These are phyloP conservation scores for Chrosomus eos DNA, from an alignment of 2,797 vertebrate genomes.

Conservation along the genomic window DNA sequence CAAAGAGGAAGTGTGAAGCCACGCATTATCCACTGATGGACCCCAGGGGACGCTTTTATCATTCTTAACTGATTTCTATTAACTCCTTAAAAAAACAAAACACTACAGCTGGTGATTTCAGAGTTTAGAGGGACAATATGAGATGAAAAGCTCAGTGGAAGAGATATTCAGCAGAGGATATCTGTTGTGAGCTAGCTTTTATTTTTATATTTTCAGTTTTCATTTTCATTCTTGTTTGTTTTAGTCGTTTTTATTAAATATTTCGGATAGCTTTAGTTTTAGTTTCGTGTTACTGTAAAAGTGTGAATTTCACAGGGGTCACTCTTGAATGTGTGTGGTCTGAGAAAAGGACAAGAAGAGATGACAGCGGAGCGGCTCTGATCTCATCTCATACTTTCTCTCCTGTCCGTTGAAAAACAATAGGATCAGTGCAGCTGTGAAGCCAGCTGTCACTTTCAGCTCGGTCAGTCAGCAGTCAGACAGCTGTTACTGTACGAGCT, in stretches of 20 bases:
- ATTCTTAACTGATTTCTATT: constrained; percentile 15
- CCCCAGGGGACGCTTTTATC: background rate
- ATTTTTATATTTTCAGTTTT: background rate
- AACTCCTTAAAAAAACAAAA: background rate
- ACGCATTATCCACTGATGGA: background rate
- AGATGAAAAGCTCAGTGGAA: background rate
- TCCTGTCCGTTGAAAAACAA: constrained; percentile 41
- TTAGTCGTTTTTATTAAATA: background rate
- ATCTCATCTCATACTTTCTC: constrained; percentile 43
- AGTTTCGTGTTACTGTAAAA: background rate
- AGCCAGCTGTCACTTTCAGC: constrained; percentile 53
- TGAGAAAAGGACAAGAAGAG: constrained; percentile 30
- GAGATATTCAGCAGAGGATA: background rate
- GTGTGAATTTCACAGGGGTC: background rate
- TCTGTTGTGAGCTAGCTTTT: background rate
- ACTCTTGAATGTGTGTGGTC: constrained; percentile 15
- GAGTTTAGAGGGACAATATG: background rate
- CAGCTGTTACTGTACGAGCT: constrained; percentile 48
- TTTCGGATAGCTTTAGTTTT: background rate
- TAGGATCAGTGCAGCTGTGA: constrained; percentile 56
- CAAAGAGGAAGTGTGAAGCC: constrained; percentile 5
- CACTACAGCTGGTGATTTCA: background rate
- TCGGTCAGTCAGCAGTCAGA: constrained; percentile 31
- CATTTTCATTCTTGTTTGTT: background rate
- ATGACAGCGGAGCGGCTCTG: constrained; percentile 9